Evolutionary conservation across 1,140 invertebrate species (phyloP).

Genomic region (Pararge aegeria): DNA sequence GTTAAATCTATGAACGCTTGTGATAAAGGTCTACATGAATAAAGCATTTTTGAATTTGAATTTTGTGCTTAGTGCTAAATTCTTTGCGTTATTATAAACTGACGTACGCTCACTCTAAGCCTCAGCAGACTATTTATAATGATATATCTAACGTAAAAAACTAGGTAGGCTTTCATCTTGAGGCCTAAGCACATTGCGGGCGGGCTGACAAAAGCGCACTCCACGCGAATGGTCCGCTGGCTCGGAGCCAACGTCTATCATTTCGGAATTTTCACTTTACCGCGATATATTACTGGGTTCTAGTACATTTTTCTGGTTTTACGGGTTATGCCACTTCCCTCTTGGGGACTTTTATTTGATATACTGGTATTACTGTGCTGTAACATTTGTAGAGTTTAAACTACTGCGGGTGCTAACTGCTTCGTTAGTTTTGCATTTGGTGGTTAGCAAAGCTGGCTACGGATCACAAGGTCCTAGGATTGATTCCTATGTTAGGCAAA

Average conservation of each 20-base stretch:
- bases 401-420: background rate
- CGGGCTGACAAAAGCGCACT: slow-evolving; percentile 21
- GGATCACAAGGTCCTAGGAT: no score
- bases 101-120: no score
- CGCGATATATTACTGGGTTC: slow-evolving; percentile 20
- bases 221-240: background rate
- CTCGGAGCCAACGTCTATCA: slow-evolving; percentile 21
- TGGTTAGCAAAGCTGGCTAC: no score
- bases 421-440: background rate
- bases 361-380: background rate
- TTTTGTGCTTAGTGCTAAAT: no score
- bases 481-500: no score
- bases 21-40: no score
- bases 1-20: no score
- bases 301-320: slow-evolving; percentile 18
- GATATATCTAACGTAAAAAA: background rate
- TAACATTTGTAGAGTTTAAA: background rate
- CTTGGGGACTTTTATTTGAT: slow-evolving; percentile 12
- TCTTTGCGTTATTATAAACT: no score
- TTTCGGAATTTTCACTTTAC: slow-evolving; percentile 41
- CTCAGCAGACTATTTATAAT: no score
- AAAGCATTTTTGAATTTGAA: no score
- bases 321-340: slow-evolving; percentile 7
- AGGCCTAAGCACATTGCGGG: slow-evolving; percentile 30
- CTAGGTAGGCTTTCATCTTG: slow-evolving; percentile 28